Base-by-base conservation (phyloP, 1,140 invertebrate species). In the Neodiprion fabricii region DNA sequence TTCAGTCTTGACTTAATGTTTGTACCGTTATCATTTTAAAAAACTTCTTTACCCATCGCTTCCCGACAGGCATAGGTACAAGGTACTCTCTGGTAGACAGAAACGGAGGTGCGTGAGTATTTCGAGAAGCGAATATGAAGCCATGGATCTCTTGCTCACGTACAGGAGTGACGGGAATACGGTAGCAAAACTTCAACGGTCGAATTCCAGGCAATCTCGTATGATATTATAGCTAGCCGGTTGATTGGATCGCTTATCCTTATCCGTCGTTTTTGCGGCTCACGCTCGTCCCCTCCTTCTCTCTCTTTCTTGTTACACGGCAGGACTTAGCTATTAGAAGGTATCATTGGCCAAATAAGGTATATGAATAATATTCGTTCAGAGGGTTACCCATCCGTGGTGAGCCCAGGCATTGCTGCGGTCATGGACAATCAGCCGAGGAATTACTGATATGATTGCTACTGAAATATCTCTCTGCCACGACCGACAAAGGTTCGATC, bases 401-500 rank as follows among this genome's bases (percentile, higher is more conserved):
- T 40, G 28, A 83, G 79, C 79, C 77, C 79, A 76, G 75, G 70
- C 53, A 61, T 61, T 61, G 73, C 83, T 88, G 87, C 84, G 87
- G 86, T 88, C 86, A 88, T 85, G 85, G 85, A 87, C 86, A 88
- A 88, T 88, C 86, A 88, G 79, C 82, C 78, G 80, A 75, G 79
- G 83, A 88, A 88, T 88, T 87, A 87, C 86, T 86, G 83, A 88
- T 88, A 88, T 88, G 86, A 88, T 88, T 88, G 86, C 86, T 86
- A 88, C 87, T 86, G 86, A 88, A 86, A 85, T 85, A 85, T 85
- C 83, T 82, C 23, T 75, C n/a, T 9, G 48, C 7, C 7, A 77
- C 72, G 81, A 61, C 86, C 86, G 86, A 87, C 86, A 87, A 88
- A 87, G 86, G 79, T 83, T 23, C 74, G 77, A 77, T 76, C 75